Base-by-base conservation (phyloP, 2,797 vertebrate species). In the Agapornis canus region DNA sequence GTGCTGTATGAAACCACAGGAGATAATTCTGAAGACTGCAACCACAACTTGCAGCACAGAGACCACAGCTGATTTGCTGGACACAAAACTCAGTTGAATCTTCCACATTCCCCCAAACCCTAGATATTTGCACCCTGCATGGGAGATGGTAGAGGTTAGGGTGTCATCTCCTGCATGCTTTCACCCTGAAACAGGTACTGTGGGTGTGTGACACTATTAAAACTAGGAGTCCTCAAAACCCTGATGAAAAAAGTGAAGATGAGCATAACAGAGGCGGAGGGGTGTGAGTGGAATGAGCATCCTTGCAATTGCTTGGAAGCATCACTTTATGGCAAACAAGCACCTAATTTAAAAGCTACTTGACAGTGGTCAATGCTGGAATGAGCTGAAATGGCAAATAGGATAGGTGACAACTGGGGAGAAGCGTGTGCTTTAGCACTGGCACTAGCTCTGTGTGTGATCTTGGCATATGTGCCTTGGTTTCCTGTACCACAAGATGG, bases 61-160 rank as follows among this genome's bases (percentile, higher is more conserved):
- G 9, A 80, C 6, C 37, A 49, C 29, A 76, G 45, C 11, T 92
- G 60, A 3, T 72, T 73, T 77, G 60, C 64, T 71, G n/a, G 20
- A 61, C 11, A 61, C 29, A 77, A 89, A 83, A 79, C 6, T 76
- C 47, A 17, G 11, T 2, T 43, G 37, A 31, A 49, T 75, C 21
- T 94, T 86, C 27, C 29, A 13, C 4, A n/a, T 69, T 75, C 9
- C 39, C 37, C 29, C 32, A 52, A 88, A 4, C 4, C 2, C 22
- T 8, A 12, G 40, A 29, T 3, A 1, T 45, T 15, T 70, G 27
- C 40, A 70, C 10, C 18, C 14, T 0, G 0, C 13, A 13, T 9
- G 57, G 61, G 26, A 66, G 22, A 17, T 69, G 52, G 0, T 4
- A 51, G 23, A 73, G 19, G 9, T 17, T 51, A 11, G 17, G 31